Evolutionary conservation across 2,113 vertebrate genomes (phyloP).

Genomic region (Actinemys pallida): DNA sequence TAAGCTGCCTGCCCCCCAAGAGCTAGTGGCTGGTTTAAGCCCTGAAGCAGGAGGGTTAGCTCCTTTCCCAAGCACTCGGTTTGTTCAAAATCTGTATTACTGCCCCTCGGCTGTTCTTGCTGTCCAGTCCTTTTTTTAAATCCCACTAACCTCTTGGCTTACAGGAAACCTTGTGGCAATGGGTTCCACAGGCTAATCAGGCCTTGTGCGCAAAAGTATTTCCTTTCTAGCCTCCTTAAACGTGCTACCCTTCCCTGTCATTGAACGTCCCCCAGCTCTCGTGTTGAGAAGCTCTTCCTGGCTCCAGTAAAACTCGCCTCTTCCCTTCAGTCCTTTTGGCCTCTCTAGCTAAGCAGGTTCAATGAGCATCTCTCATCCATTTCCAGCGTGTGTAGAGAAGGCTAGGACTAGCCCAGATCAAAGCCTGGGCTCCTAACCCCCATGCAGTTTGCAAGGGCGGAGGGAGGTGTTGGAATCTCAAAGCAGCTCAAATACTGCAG

Average conservation of each 20-base stretch:
- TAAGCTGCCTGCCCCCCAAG: neutral
- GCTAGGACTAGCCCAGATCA: neutral
- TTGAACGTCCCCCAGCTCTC: neutral
- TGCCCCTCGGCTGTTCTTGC: neutral
- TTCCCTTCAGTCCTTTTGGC: neutral
- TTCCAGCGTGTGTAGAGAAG: accelerated
- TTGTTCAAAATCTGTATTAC: neutral
- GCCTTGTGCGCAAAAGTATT: neutral
- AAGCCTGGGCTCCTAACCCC: neutral
- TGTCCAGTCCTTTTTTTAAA: neutral
- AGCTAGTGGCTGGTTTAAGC: neutral
- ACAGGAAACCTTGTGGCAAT: neutral
- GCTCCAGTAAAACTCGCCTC: neutral
- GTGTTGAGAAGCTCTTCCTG: neutral
- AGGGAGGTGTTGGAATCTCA: neutral
- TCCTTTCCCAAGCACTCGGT: neutral
- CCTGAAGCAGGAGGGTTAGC: neutral
- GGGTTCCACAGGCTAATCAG: neutral
- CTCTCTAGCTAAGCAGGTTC: neutral
- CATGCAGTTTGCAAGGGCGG: accelerated
- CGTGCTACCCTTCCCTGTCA: neutral
- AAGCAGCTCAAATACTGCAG: neutral
- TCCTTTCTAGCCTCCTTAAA: neutral
- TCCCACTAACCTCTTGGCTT: neutral
- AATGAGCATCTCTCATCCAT: neutral